Evolutionary conservation across 2,797 vertebrate genomes (phyloP), one percentile per base, ranked within the genome.

Genomic region (Eulemur coronatus): DNA sequence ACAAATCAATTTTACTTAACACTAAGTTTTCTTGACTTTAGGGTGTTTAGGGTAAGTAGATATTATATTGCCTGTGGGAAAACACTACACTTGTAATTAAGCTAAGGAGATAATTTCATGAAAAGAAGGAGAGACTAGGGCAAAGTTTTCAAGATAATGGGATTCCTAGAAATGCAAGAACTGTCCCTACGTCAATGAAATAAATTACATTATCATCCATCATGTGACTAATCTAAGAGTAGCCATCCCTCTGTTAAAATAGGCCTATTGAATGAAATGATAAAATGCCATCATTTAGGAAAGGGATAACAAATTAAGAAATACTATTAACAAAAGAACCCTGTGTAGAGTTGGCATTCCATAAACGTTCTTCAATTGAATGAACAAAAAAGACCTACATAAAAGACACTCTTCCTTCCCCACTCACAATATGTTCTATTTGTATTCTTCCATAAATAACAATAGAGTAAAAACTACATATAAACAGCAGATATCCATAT

Each of bases 1-100:
- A 48, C 15, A 93, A 98, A 98, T 98, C 67, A 97, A 89, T 97
- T 98, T 98, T 94, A 92, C 97, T 97, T 98, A 97, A 95, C 79
- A 52, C 50, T 76, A 92, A 89, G 61, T 97, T 98, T 98, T 98
- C 82, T 95, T 97, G 95, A 97, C 96, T 95, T 84, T 97, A 81
- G 89, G 0, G 67, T 97, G 81, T 97, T 98, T 98, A 97, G 86
- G 94, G 86, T 97, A 98, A 98, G 91, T 97, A 94, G 93, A 96
- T 96, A 97, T 96, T 95, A 97, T 96, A 80, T 95, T 96, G 97
- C 89, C 93, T 96, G 90, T 95, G 69, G 94, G 97, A 97, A 98
- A 98, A 98, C 13, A 96, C n/a, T 82, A 65, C 7, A 80, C 6
- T 91, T 2, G 7, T 89, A 97, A 93, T 85, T 96, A 97, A 94